These are phyloP conservation scores for Macroramphosus scolopax DNA, from an alignment of 2,797 vertebrate genomes.

Conservation along the genomic window DNA sequence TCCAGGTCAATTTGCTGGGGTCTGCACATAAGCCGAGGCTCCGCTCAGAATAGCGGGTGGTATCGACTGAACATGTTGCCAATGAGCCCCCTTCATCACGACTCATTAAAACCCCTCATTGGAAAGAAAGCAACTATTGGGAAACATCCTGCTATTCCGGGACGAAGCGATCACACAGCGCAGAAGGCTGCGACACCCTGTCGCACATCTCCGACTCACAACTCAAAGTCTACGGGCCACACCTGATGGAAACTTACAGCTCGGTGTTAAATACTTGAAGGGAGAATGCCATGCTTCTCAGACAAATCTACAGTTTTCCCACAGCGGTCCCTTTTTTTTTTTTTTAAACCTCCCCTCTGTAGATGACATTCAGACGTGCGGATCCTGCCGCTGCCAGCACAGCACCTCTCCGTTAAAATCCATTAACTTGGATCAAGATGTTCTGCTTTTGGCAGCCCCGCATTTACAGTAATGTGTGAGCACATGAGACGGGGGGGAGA, in stretches of 20 bases:
- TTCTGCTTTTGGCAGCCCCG: slow-evolving; percentile 43
- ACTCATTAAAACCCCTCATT: slow-evolving; percentile 71
- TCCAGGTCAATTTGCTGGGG: slow-evolving; percentile 62
- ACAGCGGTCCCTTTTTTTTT: slow-evolving; percentile 31
- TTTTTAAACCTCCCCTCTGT: slow-evolving; percentile 18
- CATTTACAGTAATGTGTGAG: slow-evolving; percentile 43
- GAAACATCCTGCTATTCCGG: slow-evolving; percentile 39
- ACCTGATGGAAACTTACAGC: slow-evolving; percentile 29
- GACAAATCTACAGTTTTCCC: too few species aligned
- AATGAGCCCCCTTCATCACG: slow-evolving; percentile 65
- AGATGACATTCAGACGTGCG: slow-evolving; percentile 37
- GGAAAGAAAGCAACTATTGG: slow-evolving; percentile 51
- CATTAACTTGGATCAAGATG: slow-evolving; percentile 39
- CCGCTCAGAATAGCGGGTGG: slow-evolving; percentile 26
- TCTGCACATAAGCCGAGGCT: slow-evolving; percentile 47
- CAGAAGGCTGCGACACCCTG: slow-evolving; percentile 28
- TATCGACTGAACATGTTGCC: slow-evolving; percentile 50
- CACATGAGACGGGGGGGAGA: slow-evolving; percentile 5
- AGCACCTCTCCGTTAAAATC: slow-evolving; percentile 47
- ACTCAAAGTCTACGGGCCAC: slow-evolving; percentile 14
- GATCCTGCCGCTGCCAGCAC: slow-evolving; percentile 36
- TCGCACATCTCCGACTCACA: slow-evolving; percentile 16
- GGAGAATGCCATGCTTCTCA: slow-evolving; percentile 14
- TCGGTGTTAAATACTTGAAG: slow-evolving; percentile 17
- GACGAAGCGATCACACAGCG: too few species aligned